These are phyloP conservation scores for Lagodon rhomboides DNA, from an alignment of 2,797 vertebrate genomes.

Conservation along the genomic window DNA sequence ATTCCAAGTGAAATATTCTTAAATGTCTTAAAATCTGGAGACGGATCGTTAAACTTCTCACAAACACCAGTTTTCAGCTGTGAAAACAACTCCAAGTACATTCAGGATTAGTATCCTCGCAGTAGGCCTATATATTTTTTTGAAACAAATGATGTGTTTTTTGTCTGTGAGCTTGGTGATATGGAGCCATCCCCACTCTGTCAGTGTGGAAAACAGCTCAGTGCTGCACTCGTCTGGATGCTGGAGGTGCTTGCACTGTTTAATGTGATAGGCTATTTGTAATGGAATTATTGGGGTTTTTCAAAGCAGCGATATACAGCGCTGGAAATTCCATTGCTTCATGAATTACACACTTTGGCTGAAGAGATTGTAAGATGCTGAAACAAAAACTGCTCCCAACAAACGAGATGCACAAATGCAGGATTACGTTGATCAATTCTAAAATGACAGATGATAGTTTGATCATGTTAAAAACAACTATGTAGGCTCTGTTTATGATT, in stretches of 20 bases:
- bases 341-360: background rate
- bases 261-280: background rate
- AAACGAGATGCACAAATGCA: background rate
- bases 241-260: constrained; percentile 23
- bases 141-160: background rate
- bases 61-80: background rate
- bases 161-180: constrained; percentile 21
- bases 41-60: background rate
- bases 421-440: background rate
- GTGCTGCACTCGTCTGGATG: constrained; percentile 72
- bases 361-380: background rate
- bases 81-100: background rate
- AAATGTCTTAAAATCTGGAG: background rate
- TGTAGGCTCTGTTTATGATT: too few relatives aligned
- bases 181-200: background rate
- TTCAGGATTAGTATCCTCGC: background rate
- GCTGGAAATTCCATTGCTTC: background rate
- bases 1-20: background rate
- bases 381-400: background rate
- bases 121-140: too few relatives aligned
- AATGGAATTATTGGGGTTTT: background rate
- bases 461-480: background rate
- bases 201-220: constrained; percentile 40
- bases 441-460: background rate
- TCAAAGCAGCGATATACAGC: background rate